These are phyloP conservation scores for Drosophila nebulosa DNA, from an alignment of 1,140 invertebrate species.

Conservation along the genomic window DNA sequence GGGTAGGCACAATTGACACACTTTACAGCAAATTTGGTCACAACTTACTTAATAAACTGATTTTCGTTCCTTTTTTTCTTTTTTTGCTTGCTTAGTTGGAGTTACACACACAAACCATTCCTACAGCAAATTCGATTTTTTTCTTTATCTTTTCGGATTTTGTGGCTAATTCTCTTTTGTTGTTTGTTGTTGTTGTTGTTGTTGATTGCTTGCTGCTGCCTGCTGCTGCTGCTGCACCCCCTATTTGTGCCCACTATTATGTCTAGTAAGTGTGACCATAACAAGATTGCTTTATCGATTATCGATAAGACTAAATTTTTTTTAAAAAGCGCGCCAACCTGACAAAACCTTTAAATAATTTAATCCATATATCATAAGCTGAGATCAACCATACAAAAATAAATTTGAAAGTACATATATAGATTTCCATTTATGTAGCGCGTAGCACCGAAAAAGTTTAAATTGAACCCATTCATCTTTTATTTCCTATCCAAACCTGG, in stretches of 20 bases:
- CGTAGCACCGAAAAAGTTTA: too few species aligned
- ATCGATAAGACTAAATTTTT: too few species aligned
- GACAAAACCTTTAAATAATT: too few species aligned
- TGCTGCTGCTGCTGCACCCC: background rate
- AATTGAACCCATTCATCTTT: too few species aligned
- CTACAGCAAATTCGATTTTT: conserved; percentile 10
- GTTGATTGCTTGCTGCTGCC: background rate
- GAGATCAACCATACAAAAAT: too few species aligned
- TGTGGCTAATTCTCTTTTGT: conserved; percentile 5
- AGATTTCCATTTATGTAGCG: too few species aligned
- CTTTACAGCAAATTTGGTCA: background rate
- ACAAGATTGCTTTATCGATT: too few species aligned
- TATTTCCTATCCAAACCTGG: background rate
- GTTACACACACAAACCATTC: background rate
- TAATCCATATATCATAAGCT: too few species aligned
- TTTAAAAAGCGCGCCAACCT: too few species aligned
- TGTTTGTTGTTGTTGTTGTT: conserved; percentile 5
- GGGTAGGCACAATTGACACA: background rate
- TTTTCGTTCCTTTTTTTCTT: background rate
- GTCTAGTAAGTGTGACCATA: conserved; percentile 1
- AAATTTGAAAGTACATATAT: too few species aligned
- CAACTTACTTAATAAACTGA: conserved; percentile 2
- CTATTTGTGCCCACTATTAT: background rate
- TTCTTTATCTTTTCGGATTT: conserved; percentile 5
- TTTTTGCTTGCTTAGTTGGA: background rate